These are phyloP conservation scores for Campoletis raptor DNA, from an alignment of 2,888 invertebrate species.

Conservation along the genomic window DNA sequence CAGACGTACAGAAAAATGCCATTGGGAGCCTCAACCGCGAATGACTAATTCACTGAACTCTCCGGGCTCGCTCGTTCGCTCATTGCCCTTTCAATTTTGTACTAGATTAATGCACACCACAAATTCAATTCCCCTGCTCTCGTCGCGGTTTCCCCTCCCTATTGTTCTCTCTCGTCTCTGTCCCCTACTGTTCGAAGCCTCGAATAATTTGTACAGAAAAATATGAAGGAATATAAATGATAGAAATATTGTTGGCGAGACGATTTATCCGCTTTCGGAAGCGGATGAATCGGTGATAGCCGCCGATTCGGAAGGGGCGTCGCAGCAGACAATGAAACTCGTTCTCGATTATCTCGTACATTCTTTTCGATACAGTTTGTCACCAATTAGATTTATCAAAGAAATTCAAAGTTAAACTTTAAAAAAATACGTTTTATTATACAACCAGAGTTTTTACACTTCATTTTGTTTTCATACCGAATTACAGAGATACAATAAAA, in stretches of 20 bases:
- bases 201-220: slow-evolving; percentile 38
- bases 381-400: neutral
- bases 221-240: neutral
- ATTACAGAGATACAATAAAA: neutral
- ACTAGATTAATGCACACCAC: slow-evolving; percentile 51
- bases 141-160: neutral
- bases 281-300: slow-evolving; percentile 58
- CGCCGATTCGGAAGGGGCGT: slow-evolving; percentile 68
- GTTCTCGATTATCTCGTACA: slow-evolving; percentile 59
- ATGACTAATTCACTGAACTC: slow-evolving; percentile 64
- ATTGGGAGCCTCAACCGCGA: slow-evolving; percentile 43
- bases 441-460: no score
- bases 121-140: slow-evolving; percentile 39
- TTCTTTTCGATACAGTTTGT: slow-evolving; percentile 49
- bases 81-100: slow-evolving; percentile 65
- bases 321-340: slow-evolving; percentile 44
- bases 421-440: no score
- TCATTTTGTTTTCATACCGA: neutral
- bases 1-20: slow-evolving; percentile 10
- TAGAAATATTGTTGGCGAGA: slow-evolving; percentile 1
- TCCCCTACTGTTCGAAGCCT: slow-evolving; percentile 45
- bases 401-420: neutral
- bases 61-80: slow-evolving; percentile 36
- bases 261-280: slow-evolving; percentile 45
- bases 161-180: slow-evolving; percentile 9